A percentile compares a stretch with the other conserved stretches of the same genome.
These are phyloP conservation scores for Ormyrus labotus DNA, from an alignment of 2,888 invertebrate species.

Conservation along the genomic window DNA sequence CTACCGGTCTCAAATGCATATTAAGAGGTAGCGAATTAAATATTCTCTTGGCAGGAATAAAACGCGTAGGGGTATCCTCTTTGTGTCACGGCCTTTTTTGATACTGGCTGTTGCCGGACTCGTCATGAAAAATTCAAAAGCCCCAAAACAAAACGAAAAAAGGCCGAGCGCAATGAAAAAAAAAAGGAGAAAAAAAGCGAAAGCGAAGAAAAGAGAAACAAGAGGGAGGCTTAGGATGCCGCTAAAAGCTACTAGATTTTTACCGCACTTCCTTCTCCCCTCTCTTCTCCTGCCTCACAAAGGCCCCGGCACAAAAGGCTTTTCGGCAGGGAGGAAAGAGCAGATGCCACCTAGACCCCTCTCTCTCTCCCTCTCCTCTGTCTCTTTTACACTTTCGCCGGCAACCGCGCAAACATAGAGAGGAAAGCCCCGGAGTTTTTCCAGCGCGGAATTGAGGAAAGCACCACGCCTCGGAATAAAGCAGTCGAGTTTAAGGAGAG, in stretches of 20 bases:
- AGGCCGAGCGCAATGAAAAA: conserved; percentile 26
- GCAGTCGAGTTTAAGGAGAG: conserved; percentile 23
- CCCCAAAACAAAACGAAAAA: conserved; percentile 39
- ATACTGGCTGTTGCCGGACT: conserved; percentile 1
- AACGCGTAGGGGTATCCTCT: conserved; percentile 5
- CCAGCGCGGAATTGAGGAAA: conserved; percentile 23
- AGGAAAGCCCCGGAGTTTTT: conserved; percentile 10
- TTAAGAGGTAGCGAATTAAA: conserved; percentile 35
- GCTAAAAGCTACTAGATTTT: conserved; percentile 51
- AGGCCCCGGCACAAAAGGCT: conserved; percentile 17
- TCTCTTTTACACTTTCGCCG: conserved; percentile 36
- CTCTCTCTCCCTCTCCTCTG: conserved; percentile 10
- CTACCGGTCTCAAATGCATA: conserved; percentile 4
- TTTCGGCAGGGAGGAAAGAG: background rate
- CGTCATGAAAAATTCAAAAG: conserved; percentile 54
- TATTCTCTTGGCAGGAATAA: conserved; percentile 29
- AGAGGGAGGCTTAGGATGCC: background rate
- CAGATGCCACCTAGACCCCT: conserved; percentile 23
- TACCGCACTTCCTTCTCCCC: background rate
- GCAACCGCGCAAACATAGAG: conserved; percentile 2
- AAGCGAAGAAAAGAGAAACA: background rate
- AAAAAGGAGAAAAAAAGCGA: conserved; percentile 24
- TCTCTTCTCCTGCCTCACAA: background rate
- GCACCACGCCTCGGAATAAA: conserved; percentile 3
- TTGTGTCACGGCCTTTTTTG: conserved; percentile 19